Evolutionary conservation across 2,888 invertebrate genomes (phyloP).

Genomic region (Drosophila antonietae): DNA sequence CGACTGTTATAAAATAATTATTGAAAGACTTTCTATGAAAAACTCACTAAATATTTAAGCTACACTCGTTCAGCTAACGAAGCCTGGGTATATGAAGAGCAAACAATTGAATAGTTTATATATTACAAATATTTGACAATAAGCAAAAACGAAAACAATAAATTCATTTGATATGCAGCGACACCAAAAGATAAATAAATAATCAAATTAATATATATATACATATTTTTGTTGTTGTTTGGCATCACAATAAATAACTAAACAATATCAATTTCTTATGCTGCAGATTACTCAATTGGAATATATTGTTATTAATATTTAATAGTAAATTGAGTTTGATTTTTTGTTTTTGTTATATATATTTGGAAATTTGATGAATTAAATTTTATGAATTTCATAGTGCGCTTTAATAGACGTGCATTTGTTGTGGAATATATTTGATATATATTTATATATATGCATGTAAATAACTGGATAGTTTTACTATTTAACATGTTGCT

Average conservation of each 20-base stretch:
- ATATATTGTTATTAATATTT: constrained; percentile 3
- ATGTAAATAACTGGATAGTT: constrained; percentile 5
- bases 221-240: neutral
- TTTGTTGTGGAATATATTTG: constrained; percentile 28
- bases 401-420: constrained; percentile 50
- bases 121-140: neutral
- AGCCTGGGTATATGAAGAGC: neutral
- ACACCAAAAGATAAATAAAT: constrained; percentile 1
- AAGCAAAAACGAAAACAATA: neutral
- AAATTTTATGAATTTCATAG: constrained; percentile 11
- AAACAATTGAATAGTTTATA: neutral
- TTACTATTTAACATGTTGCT: constrained; percentile 32
- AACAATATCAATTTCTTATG: constrained; percentile 2
- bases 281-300: neutral
- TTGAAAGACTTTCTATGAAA: neutral
- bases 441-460: neutral
- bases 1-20: neutral
- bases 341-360: neutral
- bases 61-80: too few species aligned
- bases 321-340: neutral
- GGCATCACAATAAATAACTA: constrained; percentile 16
- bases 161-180: constrained; percentile 1
- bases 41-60: neutral
- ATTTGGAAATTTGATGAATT: constrained; percentile 2
- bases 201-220: neutral